Base-by-base conservation (phyloP, 2,888 invertebrate species). In the Abrostola triplasia region DNA sequence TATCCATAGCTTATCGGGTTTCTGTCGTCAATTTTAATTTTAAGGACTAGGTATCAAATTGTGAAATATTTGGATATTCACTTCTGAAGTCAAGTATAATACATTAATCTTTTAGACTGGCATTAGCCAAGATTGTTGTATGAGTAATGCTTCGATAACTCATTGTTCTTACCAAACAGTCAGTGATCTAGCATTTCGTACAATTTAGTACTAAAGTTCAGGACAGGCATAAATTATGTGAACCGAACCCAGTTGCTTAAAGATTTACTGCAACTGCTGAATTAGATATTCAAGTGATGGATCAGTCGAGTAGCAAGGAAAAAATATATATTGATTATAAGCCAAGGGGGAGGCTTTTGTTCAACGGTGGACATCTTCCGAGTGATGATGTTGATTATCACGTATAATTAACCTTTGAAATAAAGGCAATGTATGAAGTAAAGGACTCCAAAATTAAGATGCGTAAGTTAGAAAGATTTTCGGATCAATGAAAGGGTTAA, bases 151-250 rank as follows among this genome's bases (percentile, higher is more conserved):
- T 70, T 77, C 83, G 87, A 86, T 86, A 88, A 83, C 77, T 87
- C 84, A 88, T 90, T 89, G 87, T 86, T 85, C 77, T 79, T 69
- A 76, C 82, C 76, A 85, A 77, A 78, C 83, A 80, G 80, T 80
- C 76, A 82, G 84, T 83, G 80, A 82, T 85, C 78, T 88, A 84
- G 77, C 83, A 88, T 88, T 89, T 88, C 79, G 76, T 64, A 80
- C 75, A 83, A 83, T 77, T 82, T 68, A 50, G 66, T 64, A 71
- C 64, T 80, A 90, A 90, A 91, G 90, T 90, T 90, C 90, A 91
- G 84, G 69, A 82, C 69, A 79, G 66, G 72, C 82, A 87, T 89
- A 90, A 88, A 90, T 88, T 83, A 82, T 76, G 44, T 57, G 63
- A 73, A 86, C 83, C 83, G 83, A 84, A 84, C 79, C 83, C 82